These are phyloP conservation scores for Papilio aristodemus DNA, from an alignment of 1,140 invertebrate species.

Conservation along the genomic window DNA sequence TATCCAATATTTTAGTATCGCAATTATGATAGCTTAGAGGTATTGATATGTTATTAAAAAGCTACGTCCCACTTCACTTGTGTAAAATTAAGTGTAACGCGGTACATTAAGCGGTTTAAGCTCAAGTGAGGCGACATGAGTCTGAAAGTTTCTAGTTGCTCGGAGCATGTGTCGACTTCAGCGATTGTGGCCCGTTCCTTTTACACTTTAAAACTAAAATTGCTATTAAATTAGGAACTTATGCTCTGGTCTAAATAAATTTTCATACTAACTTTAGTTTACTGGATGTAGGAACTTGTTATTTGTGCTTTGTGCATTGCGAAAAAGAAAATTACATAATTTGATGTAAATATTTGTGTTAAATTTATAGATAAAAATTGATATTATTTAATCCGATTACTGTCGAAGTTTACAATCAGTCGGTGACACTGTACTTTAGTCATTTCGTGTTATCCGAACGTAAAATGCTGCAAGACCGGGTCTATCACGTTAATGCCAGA, in stretches of 20 bases:
- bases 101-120: constrained; percentile 43
- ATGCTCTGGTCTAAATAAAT: constrained; percentile 14
- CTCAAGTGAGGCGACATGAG: constrained; percentile 41
- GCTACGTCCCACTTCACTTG: constrained; percentile 43
- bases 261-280: constrained; percentile 3
- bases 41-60: constrained; percentile 29
- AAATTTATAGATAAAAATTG: too few relatives aligned
- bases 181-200: constrained; percentile 51
- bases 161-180: constrained; percentile 51
- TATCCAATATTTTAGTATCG: too few relatives aligned
- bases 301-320: background rate
- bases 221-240: constrained; percentile 32
- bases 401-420: too few relatives aligned
- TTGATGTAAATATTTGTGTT: background rate
- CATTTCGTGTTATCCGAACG: background rate
- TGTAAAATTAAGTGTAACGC: constrained; percentile 49
- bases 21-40: too few relatives aligned
- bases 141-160: constrained; percentile 50
- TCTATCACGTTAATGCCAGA: constrained; percentile 30
- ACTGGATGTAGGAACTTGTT: constrained; percentile 6
- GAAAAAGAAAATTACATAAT: background rate
- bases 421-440: background rate
- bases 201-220: constrained; percentile 35
- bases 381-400: too few relatives aligned
- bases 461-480: constrained; percentile 4